Percentiles rank a stretch among this genome's conserved stretches.
Evolutionary conservation across 2,113 vertebrate species (phyloP).

Genomic region (Prochilodus magdalenae): DNA sequence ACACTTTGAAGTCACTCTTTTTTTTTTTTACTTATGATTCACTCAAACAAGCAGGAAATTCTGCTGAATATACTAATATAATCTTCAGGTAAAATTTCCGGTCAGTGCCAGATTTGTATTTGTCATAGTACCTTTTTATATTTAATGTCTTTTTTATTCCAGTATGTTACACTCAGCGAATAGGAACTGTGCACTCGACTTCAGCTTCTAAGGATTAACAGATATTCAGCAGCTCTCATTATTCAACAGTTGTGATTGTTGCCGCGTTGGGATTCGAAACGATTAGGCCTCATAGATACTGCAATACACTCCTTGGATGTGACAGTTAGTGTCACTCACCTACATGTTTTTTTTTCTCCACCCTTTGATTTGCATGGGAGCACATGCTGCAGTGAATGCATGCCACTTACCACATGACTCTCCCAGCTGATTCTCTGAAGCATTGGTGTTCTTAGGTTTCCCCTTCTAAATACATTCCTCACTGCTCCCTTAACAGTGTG

Average conservation of each 20-base stretch:
- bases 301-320: slow-evolving; percentile 67
- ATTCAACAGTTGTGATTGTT: neutral
- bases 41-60: neutral
- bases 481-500: slow-evolving; percentile 7
- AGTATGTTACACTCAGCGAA: too few relatives aligned
- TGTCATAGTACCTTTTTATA: too few relatives aligned
- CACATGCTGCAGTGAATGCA: slow-evolving; percentile 63
- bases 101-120: too few relatives aligned
- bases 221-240: neutral
- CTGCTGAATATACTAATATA: too few relatives aligned
- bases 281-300: slow-evolving; percentile 57
- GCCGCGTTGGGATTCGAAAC: neutral
- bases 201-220: neutral
- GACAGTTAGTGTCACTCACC: slow-evolving; percentile 39
- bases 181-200: too few relatives aligned
- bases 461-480: neutral
- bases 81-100: too few relatives aligned
- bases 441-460: slow-evolving; percentile 55
- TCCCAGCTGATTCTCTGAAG: slow-evolving; percentile 36
- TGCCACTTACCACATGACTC: slow-evolving; percentile 48
- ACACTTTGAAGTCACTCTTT: too few relatives aligned
- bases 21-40: too few relatives aligned
- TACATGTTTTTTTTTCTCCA: slow-evolving; percentile 45
- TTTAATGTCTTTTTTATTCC: too few relatives aligned
- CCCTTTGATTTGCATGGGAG: slow-evolving; percentile 65